Evolutionary conservation across 2,113 vertebrate species (phyloP), one percentile per base, ranked within the genome.

Genomic region (Willisornis vidua): DNA sequence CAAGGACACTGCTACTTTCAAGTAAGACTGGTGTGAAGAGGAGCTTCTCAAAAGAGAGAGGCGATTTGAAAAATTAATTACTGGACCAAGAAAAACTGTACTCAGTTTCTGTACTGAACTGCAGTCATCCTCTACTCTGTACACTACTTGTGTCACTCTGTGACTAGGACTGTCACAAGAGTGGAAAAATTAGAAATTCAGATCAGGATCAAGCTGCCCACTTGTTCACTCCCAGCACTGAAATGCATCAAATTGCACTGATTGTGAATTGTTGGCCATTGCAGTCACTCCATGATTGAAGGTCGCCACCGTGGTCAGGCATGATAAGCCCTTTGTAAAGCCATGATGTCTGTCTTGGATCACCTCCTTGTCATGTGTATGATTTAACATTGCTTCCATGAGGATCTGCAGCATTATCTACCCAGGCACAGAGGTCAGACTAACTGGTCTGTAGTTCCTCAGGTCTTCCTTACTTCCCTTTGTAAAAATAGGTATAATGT

Each of bases 191-290:
- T 4, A 58, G 29, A 33, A 89, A 75, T 59, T 41, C 37, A 16
- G 8, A 72, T 45, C 9, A n/a, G 39, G 25, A 59, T 62, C 35
- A 76, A 59, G 29, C 9, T 68, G 14, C 6, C 4, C 5, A 13
- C 31, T 51, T 57, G 16, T 19, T 67, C 35, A 41, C 35, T 67
- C 49, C 26, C 1, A 1, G 25, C 28, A 35, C 16, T 14, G 24
- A 54, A 0, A 1, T 11, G 14, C 14, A 59, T 12, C 19, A 87
- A 54, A 35, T 5, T 39, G 14, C 22, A 33, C 14, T 23, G 28
- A 2, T 4, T 54, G 33, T 1, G 15, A 76, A 16, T 6, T 28
- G 25, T 8, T 75, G 39, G 29, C 15, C 25, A 17, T 68, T 61
- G 46, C 19, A 61, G 16, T 39, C 33, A 54, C 13, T 54, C 29